Conservation (phyloP, 2,113 vertebrate species). For the Thunnus thynnus region DNA sequence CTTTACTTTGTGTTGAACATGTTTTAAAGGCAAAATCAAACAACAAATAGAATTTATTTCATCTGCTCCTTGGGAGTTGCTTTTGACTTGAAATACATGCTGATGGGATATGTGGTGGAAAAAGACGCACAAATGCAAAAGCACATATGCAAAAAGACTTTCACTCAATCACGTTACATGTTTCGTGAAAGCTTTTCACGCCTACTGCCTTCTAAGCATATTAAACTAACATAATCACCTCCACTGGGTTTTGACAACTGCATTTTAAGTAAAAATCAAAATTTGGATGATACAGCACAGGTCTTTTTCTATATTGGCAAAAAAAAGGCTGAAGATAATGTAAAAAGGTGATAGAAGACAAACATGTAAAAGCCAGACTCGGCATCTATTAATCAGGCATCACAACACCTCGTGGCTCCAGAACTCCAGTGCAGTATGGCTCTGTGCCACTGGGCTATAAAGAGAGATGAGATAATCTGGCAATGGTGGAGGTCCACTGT, state of each 20-base stretch:
- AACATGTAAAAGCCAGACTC: slow-evolving; percentile 32
- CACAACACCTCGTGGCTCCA: slow-evolving; percentile 57
- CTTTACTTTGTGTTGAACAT: slow-evolving; percentile 59
- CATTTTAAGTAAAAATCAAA: not conserved
- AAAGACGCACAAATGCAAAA: not conserved
- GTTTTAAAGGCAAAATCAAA: slow-evolving; percentile 34
- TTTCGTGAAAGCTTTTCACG: slow-evolving; percentile 20
- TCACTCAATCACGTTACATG: slow-evolving; percentile 20
- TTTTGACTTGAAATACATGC: not conserved
- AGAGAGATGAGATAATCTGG: slow-evolving; percentile 80
- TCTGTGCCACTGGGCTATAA: slow-evolving; percentile 61
- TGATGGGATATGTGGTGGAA: too few species aligned
- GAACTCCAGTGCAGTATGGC: slow-evolving; percentile 62
- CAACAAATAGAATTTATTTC: slow-evolving; percentile 17
- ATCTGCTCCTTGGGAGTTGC: slow-evolving; percentile 19
- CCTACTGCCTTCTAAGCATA: slow-evolving; percentile 9
- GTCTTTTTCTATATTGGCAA: not conserved
- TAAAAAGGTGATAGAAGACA: slow-evolving; percentile 19
- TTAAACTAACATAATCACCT: slow-evolving; percentile 35
- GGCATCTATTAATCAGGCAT: slow-evolving; percentile 47
- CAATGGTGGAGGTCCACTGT: slow-evolving; percentile 72
- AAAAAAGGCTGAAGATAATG: not conserved
- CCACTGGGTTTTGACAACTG: slow-evolving; percentile 17
- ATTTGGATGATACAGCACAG: not conserved
- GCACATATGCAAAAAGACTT: not conserved